phyloP scores from a whole-genome alignment of 2,888 invertebrate species.

The Drosophila mercatorum region DNA sequence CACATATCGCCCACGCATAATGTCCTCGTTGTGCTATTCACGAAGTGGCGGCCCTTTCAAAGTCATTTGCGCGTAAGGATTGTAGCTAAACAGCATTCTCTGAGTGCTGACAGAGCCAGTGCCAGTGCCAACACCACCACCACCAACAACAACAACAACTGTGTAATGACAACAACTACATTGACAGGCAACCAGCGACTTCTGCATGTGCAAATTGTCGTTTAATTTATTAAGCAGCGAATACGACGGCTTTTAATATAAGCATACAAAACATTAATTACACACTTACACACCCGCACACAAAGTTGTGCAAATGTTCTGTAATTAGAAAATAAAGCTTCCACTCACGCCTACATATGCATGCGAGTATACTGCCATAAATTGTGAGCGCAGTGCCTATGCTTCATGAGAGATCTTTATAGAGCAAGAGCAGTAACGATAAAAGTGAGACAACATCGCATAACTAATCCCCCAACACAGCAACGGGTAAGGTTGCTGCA shows the following conservation, averaged over 20 bases:
- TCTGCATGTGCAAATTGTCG: constrained; percentile 75
- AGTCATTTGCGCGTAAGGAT: constrained; percentile 46
- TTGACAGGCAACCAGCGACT: constrained; percentile 44
- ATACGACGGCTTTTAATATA: constrained; percentile 68
- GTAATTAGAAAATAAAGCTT: constrained; percentile 72
- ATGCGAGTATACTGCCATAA: constrained; percentile 27
- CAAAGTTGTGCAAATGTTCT: constrained; percentile 19
- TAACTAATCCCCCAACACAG: constrained; percentile 26
- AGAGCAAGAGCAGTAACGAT: constrained; percentile 33
- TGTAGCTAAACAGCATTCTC: constrained; percentile 58
- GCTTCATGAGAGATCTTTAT: constrained; percentile 20
- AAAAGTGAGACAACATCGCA: constrained; percentile 42
- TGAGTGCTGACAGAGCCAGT: constrained; percentile 41
- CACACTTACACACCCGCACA: constrained; percentile 33
- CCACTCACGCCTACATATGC: constrained; percentile 20
- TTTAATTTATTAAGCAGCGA: constrained; percentile 76
- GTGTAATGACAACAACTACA: constrained; percentile 58
- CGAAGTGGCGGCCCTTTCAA: constrained; percentile 35
- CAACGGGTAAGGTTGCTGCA: constrained; percentile 27
- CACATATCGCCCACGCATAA: constrained; percentile 57
- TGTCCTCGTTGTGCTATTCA: constrained; percentile 45
- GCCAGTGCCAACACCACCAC: constrained; percentile 7
- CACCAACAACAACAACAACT: constrained; percentile 23
- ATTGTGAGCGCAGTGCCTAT: constrained; percentile 56
- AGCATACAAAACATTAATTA: constrained; percentile 76